These are phyloP conservation scores for Drosophila tanythrix DNA, from an alignment of 2,888 invertebrate species.

Conservation along the genomic window DNA sequence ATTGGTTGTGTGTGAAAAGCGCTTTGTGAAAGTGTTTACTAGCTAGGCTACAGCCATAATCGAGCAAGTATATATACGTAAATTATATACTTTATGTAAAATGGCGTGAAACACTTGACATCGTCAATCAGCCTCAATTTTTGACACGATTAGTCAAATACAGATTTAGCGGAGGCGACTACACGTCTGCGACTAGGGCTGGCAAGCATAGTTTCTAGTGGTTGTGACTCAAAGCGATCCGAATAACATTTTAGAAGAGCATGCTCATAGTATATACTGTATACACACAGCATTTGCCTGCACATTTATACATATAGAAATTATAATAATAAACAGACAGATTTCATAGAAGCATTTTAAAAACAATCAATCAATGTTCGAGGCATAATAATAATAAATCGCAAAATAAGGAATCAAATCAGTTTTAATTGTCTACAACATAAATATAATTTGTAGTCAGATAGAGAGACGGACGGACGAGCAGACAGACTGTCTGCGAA, in stretches of 20 bases:
- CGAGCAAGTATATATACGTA: constrained; percentile 13
- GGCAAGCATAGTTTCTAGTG: not conserved
- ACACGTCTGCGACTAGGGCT: constrained; percentile 9
- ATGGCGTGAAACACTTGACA: constrained; percentile 72
- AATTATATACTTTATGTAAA: constrained; percentile 8
- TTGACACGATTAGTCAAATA: constrained; percentile 36
- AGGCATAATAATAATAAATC: not conserved
- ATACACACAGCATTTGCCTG: not conserved
- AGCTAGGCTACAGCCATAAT: constrained; percentile 28
- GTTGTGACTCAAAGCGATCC: not conserved
- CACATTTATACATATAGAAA: not conserved
- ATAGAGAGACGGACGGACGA: constrained; percentile 24
- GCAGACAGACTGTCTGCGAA: constrained; percentile 54
- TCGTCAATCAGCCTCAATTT: constrained; percentile 74
- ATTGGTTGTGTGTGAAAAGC: constrained; percentile 59
- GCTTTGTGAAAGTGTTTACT: constrained; percentile 72
- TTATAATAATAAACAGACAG: not conserved
- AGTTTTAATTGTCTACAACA: not conserved
- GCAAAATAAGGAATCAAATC: constrained; percentile 11
- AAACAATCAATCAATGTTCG: constrained; percentile 5
- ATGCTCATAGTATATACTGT: not conserved
- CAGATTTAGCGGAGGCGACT: constrained; percentile 19
- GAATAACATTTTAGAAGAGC: not conserved
- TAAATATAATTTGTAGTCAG: not conserved
- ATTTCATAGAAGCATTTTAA: not conserved